Conservation (phyloP, 2,113 vertebrate species). For the Tichodroma muraria region DNA sequence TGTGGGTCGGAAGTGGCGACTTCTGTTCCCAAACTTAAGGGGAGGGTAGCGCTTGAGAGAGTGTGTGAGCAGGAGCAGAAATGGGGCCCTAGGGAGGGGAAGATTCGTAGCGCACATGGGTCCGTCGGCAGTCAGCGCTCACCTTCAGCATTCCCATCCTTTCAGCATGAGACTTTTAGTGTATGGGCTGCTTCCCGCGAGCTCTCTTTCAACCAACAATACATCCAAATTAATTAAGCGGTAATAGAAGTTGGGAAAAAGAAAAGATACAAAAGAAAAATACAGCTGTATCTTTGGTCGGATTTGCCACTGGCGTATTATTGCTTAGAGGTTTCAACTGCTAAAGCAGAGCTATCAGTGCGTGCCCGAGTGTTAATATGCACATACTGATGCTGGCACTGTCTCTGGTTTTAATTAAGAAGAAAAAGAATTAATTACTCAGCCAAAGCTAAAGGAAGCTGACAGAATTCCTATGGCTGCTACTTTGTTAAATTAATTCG, state of each 20-base stretch:
- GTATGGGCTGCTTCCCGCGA: background rate
- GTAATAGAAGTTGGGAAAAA: background rate
- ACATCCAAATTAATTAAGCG: background rate
- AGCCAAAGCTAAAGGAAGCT: slow-evolving; percentile 49
- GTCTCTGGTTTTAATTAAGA: slow-evolving; percentile 62
- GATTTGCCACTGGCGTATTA: background rate
- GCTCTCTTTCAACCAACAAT: background rate
- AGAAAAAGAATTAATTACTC: slow-evolving; percentile 9
- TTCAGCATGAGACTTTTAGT: background rate
- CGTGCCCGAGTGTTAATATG: background rate
- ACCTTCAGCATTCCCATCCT: background rate
- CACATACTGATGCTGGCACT: slow-evolving; percentile 42
- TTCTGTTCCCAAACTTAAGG: background rate
- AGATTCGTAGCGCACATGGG: background rate
- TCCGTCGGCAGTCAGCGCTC: background rate
- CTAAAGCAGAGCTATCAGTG: slow-evolving; percentile 19
- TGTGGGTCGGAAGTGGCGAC: background rate
- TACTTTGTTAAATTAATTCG: slow-evolving; percentile 62
- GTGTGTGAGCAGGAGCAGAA: background rate
- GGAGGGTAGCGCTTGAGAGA: background rate
- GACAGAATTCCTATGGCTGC: slow-evolving; percentile 56
- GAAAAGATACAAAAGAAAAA: background rate
- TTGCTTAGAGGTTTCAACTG: background rate
- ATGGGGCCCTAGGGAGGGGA: background rate
- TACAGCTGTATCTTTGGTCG: background rate